Conservation (phyloP, 1,140 invertebrate genomes). For the Magallana ariakensis region DNA sequence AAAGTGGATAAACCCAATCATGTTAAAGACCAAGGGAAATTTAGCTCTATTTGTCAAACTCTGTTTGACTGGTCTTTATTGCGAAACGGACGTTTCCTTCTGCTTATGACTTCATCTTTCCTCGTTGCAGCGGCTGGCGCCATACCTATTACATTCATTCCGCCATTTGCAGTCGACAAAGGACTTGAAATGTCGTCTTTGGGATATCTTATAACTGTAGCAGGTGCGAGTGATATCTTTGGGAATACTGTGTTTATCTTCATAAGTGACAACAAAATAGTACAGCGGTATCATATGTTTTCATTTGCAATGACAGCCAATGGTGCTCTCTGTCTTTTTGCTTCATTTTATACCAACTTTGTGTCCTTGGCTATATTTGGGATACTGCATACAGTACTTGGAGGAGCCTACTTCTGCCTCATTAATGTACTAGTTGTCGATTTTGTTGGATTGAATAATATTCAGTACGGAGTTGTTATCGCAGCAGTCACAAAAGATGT, state of each 20-base stretch:
- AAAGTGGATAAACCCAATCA: not conserved
- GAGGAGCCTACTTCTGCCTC: not conserved
- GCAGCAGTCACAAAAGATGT: not conserved
- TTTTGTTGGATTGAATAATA: not conserved
- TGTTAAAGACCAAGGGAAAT: not conserved
- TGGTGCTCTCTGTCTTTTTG: slow-evolving; percentile 28
- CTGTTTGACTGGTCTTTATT: slow-evolving; percentile 15
- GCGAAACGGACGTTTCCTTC: not conserved
- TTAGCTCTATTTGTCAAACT: not conserved
- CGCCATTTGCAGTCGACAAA: not conserved
- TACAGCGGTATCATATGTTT: slow-evolving; percentile 43
- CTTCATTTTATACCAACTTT: slow-evolving; percentile 12
- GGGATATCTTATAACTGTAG: slow-evolving; percentile 34
- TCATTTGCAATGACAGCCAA: not conserved
- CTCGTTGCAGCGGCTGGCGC: slow-evolving; percentile 7
- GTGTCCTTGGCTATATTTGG: slow-evolving; percentile 15
- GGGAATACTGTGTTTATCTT: not conserved
- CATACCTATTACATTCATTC: slow-evolving; percentile 42
- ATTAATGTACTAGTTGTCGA: not conserved
- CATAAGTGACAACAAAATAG: slow-evolving; percentile 15
- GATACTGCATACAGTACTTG: slow-evolving; percentile 22
- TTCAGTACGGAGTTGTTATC: not conserved
- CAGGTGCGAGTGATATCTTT: slow-evolving; percentile 35
- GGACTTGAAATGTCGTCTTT: not conserved
- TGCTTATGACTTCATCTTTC: not conserved